These are phyloP conservation scores for Nannospalax galili DNA, from an alignment of 2,113 vertebrate species.

Conservation along the genomic window DNA sequence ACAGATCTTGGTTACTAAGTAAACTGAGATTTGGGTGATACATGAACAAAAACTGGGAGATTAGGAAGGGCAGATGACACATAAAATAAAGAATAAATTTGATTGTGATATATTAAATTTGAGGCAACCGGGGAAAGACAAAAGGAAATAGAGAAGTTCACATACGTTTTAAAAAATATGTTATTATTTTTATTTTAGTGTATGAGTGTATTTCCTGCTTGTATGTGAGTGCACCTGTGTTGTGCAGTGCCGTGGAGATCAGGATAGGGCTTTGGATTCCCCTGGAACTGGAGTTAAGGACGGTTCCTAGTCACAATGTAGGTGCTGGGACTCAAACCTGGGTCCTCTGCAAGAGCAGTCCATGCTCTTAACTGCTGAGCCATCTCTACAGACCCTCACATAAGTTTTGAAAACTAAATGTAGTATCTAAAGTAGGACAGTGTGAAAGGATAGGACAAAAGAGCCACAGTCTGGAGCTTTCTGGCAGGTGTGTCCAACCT, in stretches of 20 bases:
- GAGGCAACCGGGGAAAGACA: neutral
- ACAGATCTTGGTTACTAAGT: neutral
- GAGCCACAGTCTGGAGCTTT: neutral
- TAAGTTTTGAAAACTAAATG: neutral
- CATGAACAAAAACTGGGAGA: neutral
- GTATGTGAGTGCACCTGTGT: too few species aligned
- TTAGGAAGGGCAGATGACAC: neutral
- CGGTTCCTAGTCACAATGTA: too few species aligned
- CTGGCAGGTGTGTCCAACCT: neutral
- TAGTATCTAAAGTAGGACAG: neutral
- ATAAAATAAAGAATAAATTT: neutral
- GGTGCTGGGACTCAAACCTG: too few species aligned
- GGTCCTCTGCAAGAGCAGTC: too few species aligned
- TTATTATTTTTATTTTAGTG: too few species aligned
- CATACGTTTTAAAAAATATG: too few species aligned
- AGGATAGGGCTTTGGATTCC: too few species aligned
- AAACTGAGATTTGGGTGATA: neutral
- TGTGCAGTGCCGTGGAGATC: too few species aligned
- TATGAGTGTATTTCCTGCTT: too few species aligned
- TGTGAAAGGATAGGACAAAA: neutral
- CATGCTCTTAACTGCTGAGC: too few species aligned
- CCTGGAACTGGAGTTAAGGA: too few species aligned
- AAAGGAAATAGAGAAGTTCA: neutral
- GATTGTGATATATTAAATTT: neutral
- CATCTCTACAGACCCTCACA: too few species aligned